Evolutionary conservation across 23 tunicate genomes (phyloP).

Genomic region (Styela clava): DNA sequence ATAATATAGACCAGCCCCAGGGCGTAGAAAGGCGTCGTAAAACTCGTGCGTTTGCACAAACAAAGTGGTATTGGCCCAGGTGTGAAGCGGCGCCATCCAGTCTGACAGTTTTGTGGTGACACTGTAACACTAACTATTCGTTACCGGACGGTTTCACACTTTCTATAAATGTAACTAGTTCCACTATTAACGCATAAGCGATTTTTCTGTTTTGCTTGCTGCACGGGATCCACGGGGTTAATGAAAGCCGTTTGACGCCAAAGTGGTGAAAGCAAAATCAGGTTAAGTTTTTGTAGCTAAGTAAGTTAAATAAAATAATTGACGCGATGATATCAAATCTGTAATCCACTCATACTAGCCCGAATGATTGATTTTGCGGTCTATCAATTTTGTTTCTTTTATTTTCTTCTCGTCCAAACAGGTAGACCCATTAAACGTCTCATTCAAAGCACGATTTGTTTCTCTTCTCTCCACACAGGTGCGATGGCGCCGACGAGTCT

Average conservation of each 20-base stretch:
- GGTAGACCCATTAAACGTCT: background rate
- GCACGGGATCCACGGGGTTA: too few relatives aligned
- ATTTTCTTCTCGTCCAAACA: background rate
- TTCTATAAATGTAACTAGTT: too few relatives aligned
- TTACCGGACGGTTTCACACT: background rate
- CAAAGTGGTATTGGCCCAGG: constrained; percentile 46
- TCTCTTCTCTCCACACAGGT: constrained; percentile 18
- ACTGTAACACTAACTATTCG: background rate
- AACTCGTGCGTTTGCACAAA: constrained; percentile 11
- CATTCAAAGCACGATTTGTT: constrained; percentile 17
- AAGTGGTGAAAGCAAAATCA: background rate
- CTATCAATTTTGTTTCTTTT: constrained; percentile 1
- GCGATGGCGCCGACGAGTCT: constrained; percentile 37
- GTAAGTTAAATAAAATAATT: background rate
- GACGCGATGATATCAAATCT: background rate
- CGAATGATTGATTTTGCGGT: constrained; percentile 16
- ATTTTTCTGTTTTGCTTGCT: background rate
- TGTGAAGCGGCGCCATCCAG: constrained; percentile 71
- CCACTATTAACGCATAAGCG: too few relatives aligned
- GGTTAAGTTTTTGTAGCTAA: background rate
- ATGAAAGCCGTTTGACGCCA: background rate
- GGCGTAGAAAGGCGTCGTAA: background rate
- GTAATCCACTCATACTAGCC: background rate
- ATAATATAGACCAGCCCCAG: background rate
- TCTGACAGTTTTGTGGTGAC: constrained; percentile 45